A percentile compares a stretch with the other conserved stretches of the same genome.
Evolutionary conservation across 2,113 vertebrate genomes (phyloP).

Genomic region (Falcunculus frontatus): DNA sequence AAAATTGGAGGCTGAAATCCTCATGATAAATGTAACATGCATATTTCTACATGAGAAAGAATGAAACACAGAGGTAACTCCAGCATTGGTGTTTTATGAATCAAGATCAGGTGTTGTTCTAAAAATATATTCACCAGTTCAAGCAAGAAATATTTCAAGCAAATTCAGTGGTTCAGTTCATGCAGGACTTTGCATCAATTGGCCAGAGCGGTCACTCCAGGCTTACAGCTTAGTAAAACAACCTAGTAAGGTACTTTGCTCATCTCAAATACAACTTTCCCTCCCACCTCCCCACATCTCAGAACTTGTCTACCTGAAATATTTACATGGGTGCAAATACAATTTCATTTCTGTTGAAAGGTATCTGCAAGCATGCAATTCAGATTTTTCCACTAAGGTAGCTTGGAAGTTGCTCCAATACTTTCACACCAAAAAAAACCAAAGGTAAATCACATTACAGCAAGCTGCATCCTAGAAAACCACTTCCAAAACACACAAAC

Average conservation of each 20-base stretch:
- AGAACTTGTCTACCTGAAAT: neutral
- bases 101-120: neutral
- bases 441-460: neutral
- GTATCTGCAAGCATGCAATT: neutral
- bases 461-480: neutral
- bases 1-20: neutral
- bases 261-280: neutral
- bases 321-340: neutral
- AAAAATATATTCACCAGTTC: neutral
- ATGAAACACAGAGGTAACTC: neutral
- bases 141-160: neutral
- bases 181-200: neutral
- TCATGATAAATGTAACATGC: neutral
- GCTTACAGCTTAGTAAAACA: neutral
- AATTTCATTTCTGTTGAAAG: neutral
- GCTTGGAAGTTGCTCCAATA: neutral
- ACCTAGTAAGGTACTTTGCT: neutral
- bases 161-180: neutral
- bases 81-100: neutral
- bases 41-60: neutral
- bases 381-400: neutral
- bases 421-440: neutral
- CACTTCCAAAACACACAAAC: neutral
- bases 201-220: neutral
- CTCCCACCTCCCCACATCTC: neutral